Base-by-base conservation (phyloP, 2,797 vertebrate genomes). In the Clarias pachynema region DNA sequence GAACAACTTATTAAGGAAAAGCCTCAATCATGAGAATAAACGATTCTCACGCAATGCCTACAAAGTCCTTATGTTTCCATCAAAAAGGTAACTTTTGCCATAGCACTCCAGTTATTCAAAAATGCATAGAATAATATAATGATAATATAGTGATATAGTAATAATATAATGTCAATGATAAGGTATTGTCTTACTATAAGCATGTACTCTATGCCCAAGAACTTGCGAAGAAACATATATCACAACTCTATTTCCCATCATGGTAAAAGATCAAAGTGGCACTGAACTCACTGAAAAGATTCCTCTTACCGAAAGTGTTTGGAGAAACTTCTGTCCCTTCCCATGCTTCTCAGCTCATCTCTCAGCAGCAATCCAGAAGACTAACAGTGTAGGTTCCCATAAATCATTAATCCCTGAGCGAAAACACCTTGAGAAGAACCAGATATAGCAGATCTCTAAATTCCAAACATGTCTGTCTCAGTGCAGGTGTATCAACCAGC, bases 291-390 rank as follows among this genome's bases (percentile, higher is more conserved):
- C 26, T 82, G 18, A 56, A 20, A 57, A 62, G 60, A 15, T 89
- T 59, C 31, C 62, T 84, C 95, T 26, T 97, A 99, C 98, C 97
- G 96, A 96, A 99, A 98, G 94, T 96, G 97, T 91, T 96, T 96
- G 91, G 97, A 96, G 95, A 98, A 96, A 90, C 94, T 96, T 92
- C 95, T 96, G 91, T 98, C 96, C 91, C 97, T 96, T 90, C 97
- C 97, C 98, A 99, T 96, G 88, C 88, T 92, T 89, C 86, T 89
- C 1, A 89, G 90, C 89, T 90, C 91, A 89, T 53, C 44, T n/a
- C 57, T 75, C 65, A 84, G 56, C 62, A 84, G 62, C 12, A 86
- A 86, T 56, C 24, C 90, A 91, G 89, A 92, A 91, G 90, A 81
- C 88, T 84, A 89, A 85, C 89, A 89, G 87, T 87, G 86, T 82